phyloP scores from a whole-genome alignment of 1,140 invertebrate species.

The Nephila pilipes region DNA sequence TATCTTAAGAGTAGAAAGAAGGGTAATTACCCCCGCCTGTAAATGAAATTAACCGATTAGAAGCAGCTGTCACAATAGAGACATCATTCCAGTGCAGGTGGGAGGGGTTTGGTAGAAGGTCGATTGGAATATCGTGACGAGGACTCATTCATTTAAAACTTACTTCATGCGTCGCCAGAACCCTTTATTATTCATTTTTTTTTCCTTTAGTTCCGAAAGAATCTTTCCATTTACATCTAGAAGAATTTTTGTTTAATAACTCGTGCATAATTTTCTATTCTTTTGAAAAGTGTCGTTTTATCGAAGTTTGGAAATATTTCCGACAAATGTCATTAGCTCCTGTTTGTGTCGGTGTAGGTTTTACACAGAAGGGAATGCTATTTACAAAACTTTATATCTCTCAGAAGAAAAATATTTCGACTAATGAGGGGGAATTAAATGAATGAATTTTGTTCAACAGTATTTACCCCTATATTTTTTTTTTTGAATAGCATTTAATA shows the following conservation, averaged over 20 bases:
- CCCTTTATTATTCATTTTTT: slow-evolving; percentile 52
- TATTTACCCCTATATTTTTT: too few relatives aligned
- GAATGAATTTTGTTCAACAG: too few relatives aligned
- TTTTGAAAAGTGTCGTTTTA: background rate
- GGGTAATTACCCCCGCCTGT: slow-evolving; percentile 51
- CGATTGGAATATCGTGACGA: slow-evolving; percentile 33
- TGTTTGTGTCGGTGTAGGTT: background rate
- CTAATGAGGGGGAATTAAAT: too few relatives aligned
- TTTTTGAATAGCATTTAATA: too few relatives aligned
- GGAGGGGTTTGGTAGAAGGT: background rate
- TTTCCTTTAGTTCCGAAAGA: background rate
- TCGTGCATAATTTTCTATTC: background rate
- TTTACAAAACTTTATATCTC: too few relatives aligned
- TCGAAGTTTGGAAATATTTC: background rate
- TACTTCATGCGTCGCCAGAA: background rate
- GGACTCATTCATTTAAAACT: slow-evolving; percentile 57
- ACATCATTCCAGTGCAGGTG: background rate
- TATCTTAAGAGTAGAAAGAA: slow-evolving; percentile 10
- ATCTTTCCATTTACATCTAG: background rate
- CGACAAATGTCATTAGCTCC: background rate
- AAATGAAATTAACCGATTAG: slow-evolving; percentile 71
- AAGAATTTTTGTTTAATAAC: background rate
- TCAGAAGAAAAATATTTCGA: too few relatives aligned
- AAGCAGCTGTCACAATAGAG: slow-evolving; percentile 51
- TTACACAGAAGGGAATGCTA: background rate